Evolutionary conservation across 1,140 invertebrate genomes (phyloP).

Genomic region (Drosophila funebris): DNA sequence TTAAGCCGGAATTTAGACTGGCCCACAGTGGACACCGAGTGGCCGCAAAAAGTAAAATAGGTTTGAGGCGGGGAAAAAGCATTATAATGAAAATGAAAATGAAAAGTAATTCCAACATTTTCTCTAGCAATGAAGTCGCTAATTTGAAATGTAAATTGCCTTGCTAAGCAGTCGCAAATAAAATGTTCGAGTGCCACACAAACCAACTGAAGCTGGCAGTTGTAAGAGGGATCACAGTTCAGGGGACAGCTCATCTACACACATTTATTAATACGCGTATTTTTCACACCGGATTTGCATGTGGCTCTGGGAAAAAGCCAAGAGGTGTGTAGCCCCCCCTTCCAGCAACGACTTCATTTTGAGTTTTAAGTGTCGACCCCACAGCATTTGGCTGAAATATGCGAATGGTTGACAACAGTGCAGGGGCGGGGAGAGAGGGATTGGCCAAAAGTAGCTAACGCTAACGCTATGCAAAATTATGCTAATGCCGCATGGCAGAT

Average conservation of each 20-base stretch:
- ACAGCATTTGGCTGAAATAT: conserved; percentile 73
- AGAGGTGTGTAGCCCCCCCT: too few relatives aligned
- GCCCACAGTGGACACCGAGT: conserved; percentile 3
- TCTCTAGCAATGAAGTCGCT: conserved; percentile 76
- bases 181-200: conserved; percentile 30
- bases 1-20: conserved; percentile 22
- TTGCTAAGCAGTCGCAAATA: conserved; percentile 60
- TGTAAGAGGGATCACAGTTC: background rate
- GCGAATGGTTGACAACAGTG: background rate
- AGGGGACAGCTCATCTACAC: conserved; percentile 11
- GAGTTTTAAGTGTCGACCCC: conserved; percentile 70
- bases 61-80: conserved; percentile 18
- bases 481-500: conserved; percentile 68
- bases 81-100: conserved; percentile 65
- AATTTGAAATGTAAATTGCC: conserved; percentile 81
- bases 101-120: conserved; percentile 77
- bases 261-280: conserved; percentile 74
- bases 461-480: conserved; percentile 76
- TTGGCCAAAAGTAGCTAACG: conserved; percentile 36
- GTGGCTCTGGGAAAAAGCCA: conserved; percentile 2
- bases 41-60: conserved; percentile 16
- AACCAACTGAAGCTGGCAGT: conserved; percentile 1
- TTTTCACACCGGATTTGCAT: conserved; percentile 66
- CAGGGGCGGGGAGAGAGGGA: background rate
- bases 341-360: conserved; percentile 68